Percentiles rank a stretch among this genome's conserved stretches.
phyloP scores from a whole-genome alignment of 2,113 vertebrate species.

The Pedetes capensis region DNA sequence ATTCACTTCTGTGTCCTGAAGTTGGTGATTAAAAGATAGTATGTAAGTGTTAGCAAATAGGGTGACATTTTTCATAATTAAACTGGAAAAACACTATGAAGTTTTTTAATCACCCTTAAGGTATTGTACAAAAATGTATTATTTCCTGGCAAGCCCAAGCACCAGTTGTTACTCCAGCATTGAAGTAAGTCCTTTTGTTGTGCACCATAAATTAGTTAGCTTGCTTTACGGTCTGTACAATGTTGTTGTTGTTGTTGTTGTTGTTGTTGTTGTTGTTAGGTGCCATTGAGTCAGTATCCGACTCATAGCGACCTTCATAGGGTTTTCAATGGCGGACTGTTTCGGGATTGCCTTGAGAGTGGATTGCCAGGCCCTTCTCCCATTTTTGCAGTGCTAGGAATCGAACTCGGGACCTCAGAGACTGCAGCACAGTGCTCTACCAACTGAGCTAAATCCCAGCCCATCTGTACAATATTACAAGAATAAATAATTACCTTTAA shows the following conservation, averaged over 20 bases:
- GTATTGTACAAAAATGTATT: neutral
- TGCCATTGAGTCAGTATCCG: too few relatives aligned
- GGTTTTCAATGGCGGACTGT: too few relatives aligned
- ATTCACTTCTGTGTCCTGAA: neutral
- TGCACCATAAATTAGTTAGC: neutral
- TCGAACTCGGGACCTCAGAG: too few relatives aligned
- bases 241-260: too few relatives aligned
- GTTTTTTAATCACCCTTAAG: neutral
- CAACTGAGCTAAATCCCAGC: too few relatives aligned
- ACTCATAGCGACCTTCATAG: too few relatives aligned
- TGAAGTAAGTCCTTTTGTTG: neutral
- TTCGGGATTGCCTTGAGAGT: too few relatives aligned
- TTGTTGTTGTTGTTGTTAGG: too few relatives aligned
- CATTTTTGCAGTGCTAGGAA: too few relatives aligned
- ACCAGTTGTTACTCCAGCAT: neutral
- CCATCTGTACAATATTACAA: too few relatives aligned
- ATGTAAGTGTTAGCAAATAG: slow-evolving; percentile 15
- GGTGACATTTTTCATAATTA: neutral
- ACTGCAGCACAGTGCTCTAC: too few relatives aligned
- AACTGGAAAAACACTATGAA: neutral
- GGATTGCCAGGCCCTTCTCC: too few relatives aligned
- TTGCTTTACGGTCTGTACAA: neutral
- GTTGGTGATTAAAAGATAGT: neutral
- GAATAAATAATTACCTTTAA: slow-evolving; percentile 21
- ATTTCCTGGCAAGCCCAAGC: neutral